Evolutionary conservation across 1,140 invertebrate species (phyloP).

Genomic region (Sinonovacula constricta): DNA sequence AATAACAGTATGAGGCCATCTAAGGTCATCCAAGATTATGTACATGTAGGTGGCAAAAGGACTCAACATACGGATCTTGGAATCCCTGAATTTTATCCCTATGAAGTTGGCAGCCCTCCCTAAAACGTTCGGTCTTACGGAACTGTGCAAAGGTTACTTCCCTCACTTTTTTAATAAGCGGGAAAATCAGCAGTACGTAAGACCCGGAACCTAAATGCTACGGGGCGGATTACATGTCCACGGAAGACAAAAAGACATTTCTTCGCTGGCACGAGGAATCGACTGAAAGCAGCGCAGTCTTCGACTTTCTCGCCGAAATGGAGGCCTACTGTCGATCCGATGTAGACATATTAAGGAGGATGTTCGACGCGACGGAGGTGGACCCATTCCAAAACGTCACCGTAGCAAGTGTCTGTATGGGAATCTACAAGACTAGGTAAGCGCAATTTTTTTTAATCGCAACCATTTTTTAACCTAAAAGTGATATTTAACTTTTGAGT

Average conservation of each 20-base stretch:
- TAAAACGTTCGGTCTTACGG: slow-evolving; percentile 13
- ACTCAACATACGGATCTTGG: neutral
- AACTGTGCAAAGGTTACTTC: slow-evolving; percentile 32
- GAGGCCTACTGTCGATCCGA: slow-evolving; percentile 3
- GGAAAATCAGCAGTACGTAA: slow-evolving; percentile 12
- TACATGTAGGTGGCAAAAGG: neutral
- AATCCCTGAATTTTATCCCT: slow-evolving; percentile 25
- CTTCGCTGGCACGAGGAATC: slow-evolving; percentile 27
- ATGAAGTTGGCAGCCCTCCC: slow-evolving; percentile 8
- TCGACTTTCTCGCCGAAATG: slow-evolving; percentile 33
- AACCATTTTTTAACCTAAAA: neutral
- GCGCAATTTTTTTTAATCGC: neutral
- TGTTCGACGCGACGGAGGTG: slow-evolving; percentile 29
- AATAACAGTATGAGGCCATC: neutral
- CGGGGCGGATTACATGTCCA: slow-evolving; percentile 8
- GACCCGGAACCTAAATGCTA: neutral
- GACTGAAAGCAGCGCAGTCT: slow-evolving; percentile 15
- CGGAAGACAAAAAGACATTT: slow-evolving; percentile 12
- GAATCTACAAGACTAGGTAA: neutral
- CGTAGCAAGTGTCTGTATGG: neutral
- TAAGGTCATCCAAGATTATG: slow-evolving; percentile 27
- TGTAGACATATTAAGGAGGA: slow-evolving; percentile 31
- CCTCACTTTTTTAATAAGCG: slow-evolving; percentile 15
- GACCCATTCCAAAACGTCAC: neutral
- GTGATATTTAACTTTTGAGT: no score